Evolutionary conservation across 2,113 vertebrate genomes (phyloP), one percentile per base, ranked within the genome.

Genomic region (Ammodytes dubius): DNA sequence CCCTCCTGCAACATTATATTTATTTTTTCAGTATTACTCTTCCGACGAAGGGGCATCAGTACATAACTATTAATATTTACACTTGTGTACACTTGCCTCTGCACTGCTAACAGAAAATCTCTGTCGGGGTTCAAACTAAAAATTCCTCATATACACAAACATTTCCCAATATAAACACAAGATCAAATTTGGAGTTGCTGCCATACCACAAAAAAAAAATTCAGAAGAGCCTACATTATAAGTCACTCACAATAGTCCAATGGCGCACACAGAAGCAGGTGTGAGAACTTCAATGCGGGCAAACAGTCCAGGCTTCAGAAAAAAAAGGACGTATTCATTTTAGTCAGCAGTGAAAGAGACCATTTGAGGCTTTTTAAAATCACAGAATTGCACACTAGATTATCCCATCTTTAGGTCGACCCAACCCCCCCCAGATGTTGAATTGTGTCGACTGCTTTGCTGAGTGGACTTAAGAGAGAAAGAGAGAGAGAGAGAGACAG

Each of bases 101-200:
- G 68, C 46, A 19, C 35, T 69, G 8, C 61, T 35, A 57, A 57
- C 11, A 4, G 4, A 60, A 47, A 67, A 27, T 45, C 13, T 46
- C 69, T 27, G 9, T 17, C 45, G 1, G 43, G 40, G 40, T 19
- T 79, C 27, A 27, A 27, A 27, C 27, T 27, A 27, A 43, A 70
- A 90, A 78, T 42, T 83, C 78, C 79, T 89, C 80, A 93, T 93
- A 94, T 86, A 92, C 89, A 94, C 63, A 89, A 70, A 89, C 73
- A 87, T 82, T 84, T 81, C 81, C 84, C 79, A 59, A 63, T 57
- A 79, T 63, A 27, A 27, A 27, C 52, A 70, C 77, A 85, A 65
- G 64, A 72, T 74, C 0, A 1, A 14, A 56, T 79, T 60, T 78
- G 2, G 80, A 82, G 65, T 40, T 50, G 82, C 64, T 54, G 69